These are phyloP conservation scores for Nerophis ophidion DNA, from an alignment of 2,113 vertebrate genomes.

Conservation along the genomic window DNA sequence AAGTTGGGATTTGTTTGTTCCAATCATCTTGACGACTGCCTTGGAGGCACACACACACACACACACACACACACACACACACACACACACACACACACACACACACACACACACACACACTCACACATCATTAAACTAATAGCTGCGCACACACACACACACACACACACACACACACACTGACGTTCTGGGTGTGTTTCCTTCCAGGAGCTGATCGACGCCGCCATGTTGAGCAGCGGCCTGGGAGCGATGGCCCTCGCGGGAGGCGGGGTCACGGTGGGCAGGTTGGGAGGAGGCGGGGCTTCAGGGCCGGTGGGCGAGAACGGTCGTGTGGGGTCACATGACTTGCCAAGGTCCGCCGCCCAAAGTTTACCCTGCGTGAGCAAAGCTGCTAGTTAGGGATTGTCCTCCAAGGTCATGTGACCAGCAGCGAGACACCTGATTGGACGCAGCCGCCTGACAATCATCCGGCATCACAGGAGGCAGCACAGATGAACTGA, in stretches of 20 bases:
- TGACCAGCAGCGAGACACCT: constrained; percentile 52
- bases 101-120: background rate
- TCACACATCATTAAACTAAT: background rate
- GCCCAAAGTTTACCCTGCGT: constrained; percentile 87
- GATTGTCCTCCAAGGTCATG: constrained; percentile 82
- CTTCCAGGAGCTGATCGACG: constrained; percentile 83
- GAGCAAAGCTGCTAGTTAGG: constrained; percentile 85
- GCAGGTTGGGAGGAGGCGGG: constrained; percentile 45
- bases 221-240: constrained; percentile 84
- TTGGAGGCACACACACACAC: background rate
- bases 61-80: too few relatives aligned
- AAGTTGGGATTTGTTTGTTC: constrained; percentile 37
- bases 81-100: background rate
- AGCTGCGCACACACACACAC: background rate
- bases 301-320: constrained; percentile 69
- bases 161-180: background rate
- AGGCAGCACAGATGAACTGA: constrained; percentile 16
- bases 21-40: constrained; percentile 25
- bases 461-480: background rate
- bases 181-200: background rate
- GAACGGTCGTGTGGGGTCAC: constrained; percentile 83
- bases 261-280: constrained; percentile 24
- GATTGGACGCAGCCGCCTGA: constrained; percentile 28
- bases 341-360: constrained; percentile 80
- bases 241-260: constrained; percentile 72